Base-by-base conservation (phyloP, 2,888 invertebrate species). In the Calliopum simillimum region DNA sequence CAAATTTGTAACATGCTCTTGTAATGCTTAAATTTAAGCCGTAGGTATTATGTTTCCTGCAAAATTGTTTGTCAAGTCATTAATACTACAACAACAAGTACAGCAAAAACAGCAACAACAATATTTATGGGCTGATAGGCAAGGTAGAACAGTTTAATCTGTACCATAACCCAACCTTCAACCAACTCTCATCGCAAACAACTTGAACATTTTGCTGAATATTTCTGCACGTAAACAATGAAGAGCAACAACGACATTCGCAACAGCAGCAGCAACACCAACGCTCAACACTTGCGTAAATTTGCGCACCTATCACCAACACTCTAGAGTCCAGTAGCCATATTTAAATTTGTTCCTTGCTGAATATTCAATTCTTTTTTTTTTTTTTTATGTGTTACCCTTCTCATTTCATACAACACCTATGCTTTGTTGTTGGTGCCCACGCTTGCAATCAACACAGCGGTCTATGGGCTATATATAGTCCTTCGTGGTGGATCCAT, bases 1-100 rank as follows among this genome's bases (percentile, higher is more conserved):
- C 33, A 33, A 33, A 33, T 33, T 33, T 8, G 33, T 53, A 4
- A 11, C 53, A 46, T 19, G 61, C 23, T 59, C 13, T 46, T 46
- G 61, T 21, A 4, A 33, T 16, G 19, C 23, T 44, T 21, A 44
- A 19, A 21, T 61, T 61, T 61, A 46, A 8, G 5, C 33, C 6
- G 33, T 33, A 33, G 33, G 46, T 61, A 46, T 61, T 61, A 46
- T 46, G 61, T 61, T 61, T 25, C 21, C 46, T 19, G 11, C 43
- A 16, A 59, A 61, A 61, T 61, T 46, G 61, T 21, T 61, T 61
- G 61, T 46, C 61, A 61, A 61, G 61, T 61, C 46, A 61, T 61
- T 61, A 61, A 44, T 16, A 61, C 12, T 19, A 61, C 5, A 47
- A 23, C 44, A 61, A 61, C 21, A 61, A 46, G 0, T 21, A 23